Percentiles rank a stretch among this genome's conserved stretches.
phyloP scores from a whole-genome alignment of 1,140 invertebrate genomes.

The Apocrypta bakeri region DNA sequence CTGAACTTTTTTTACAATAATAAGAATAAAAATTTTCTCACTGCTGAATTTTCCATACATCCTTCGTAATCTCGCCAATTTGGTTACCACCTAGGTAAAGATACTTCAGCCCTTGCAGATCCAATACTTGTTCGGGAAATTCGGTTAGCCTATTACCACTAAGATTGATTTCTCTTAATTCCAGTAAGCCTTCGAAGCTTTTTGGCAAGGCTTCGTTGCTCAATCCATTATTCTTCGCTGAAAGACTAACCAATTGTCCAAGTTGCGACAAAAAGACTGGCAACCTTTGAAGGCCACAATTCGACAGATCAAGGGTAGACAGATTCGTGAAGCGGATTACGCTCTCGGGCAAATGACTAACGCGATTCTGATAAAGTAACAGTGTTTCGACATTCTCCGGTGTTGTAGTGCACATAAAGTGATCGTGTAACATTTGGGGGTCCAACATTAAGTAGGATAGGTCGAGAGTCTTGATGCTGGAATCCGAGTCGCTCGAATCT shows the following conservation, averaged over 20 bases:
- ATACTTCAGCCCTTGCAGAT: conserved; percentile 84
- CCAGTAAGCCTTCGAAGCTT: conserved; percentile 78
- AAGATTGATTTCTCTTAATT: conserved; percentile 89
- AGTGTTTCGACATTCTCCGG: conserved; percentile 81
- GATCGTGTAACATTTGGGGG: conserved; percentile 75
- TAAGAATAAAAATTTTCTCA: conserved; percentile 68
- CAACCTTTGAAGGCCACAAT: conserved; percentile 85
- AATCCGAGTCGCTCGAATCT: conserved; percentile 86
- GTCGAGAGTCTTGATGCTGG: conserved; percentile 80
- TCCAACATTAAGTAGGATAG: conserved; percentile 81
- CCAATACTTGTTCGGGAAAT: conserved; percentile 91
- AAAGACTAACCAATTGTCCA: conserved; percentile 81
- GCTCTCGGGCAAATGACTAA: conserved; percentile 74
- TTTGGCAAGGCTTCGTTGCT: conserved; percentile 90
- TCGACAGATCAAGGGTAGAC: conserved; percentile 88
- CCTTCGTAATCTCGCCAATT: conserved; percentile 86
- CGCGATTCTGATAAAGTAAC: conserved; percentile 82
- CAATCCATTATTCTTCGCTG: conserved; percentile 91
- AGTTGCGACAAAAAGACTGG: conserved; percentile 85
- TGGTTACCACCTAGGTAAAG: conserved; percentile 93
- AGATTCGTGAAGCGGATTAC: conserved; percentile 81
- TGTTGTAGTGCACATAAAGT: conserved; percentile 77
- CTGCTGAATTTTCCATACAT: conserved; percentile 87
- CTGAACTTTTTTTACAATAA: neutral
- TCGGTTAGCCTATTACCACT: conserved; percentile 91